Conservation (phyloP, 2,888 invertebrate genomes). For the Apamea epomidion region DNA sequence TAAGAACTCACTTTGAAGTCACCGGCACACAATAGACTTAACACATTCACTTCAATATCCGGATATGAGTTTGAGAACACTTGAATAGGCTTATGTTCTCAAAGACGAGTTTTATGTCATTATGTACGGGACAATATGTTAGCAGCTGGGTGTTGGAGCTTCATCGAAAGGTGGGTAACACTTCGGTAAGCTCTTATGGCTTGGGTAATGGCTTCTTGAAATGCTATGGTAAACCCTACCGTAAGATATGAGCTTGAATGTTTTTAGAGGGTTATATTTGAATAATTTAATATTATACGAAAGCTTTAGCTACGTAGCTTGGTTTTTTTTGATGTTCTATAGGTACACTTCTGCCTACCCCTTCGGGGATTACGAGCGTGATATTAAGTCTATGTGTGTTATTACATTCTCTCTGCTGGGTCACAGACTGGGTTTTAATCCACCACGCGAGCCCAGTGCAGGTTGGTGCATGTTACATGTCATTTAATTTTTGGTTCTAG, state of each 20-base stretch:
- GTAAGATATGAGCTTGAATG: not conserved
- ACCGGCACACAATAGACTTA: slow-evolving; percentile 37
- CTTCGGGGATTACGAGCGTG: not conserved
- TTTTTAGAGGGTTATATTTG: not conserved
- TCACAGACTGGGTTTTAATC: too few relatives aligned
- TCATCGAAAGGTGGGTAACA: slow-evolving; percentile 20
- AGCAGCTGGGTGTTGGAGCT: slow-evolving; percentile 12
- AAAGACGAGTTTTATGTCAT: slow-evolving; percentile 50
- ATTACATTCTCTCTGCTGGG: not conserved
- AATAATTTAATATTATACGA: not conserved
- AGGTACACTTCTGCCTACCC: not conserved
- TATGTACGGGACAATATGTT: slow-evolving; percentile 34
- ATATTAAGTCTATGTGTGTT: not conserved
- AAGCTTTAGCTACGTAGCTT: not conserved
- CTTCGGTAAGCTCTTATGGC: not conserved
- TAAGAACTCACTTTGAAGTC: slow-evolving; percentile 49
- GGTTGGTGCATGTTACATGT: not conserved
- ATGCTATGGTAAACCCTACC: not conserved
- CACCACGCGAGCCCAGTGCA: too few relatives aligned
- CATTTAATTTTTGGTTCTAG: not conserved
- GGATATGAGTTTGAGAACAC: slow-evolving; percentile 57
- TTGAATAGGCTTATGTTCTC: slow-evolving; percentile 48
- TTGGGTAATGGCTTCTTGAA: not conserved
- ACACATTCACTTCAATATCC: slow-evolving; percentile 45
- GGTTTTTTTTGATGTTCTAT: not conserved